These are phyloP conservation scores for Agonopterix alstromeriana DNA, from an alignment of 2,888 invertebrate genomes.

Conservation along the genomic window DNA sequence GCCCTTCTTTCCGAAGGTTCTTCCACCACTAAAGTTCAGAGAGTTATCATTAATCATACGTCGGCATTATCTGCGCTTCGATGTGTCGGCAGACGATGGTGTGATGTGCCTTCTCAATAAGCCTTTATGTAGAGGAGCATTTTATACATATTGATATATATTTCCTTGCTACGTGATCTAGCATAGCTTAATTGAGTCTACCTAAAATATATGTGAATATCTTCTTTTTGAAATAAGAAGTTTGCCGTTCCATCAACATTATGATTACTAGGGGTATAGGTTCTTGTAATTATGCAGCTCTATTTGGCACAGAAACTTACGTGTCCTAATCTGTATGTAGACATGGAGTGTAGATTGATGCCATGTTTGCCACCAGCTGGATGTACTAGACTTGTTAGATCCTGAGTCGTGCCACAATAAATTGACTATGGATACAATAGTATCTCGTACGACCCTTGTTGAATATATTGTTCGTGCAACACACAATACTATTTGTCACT, in stretches of 20 bases:
- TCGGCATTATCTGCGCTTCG: constrained; percentile 42
- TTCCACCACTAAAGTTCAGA: constrained; percentile 35
- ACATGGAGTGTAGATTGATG: constrained; percentile 8
- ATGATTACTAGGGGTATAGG: too few species aligned
- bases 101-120: constrained; percentile 29
- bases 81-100: constrained; percentile 22
- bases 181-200: too few species aligned
- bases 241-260: too few species aligned
- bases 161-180: too few species aligned
- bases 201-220: too few species aligned
- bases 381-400: background rate
- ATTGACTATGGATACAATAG: constrained; percentile 3
- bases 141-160: constrained; percentile 8
- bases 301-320: background rate
- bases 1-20: constrained; percentile 30
- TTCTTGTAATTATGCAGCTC: background rate
- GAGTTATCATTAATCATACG: constrained; percentile 57
- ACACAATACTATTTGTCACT: constrained; percentile 3
- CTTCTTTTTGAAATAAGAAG: too few species aligned
- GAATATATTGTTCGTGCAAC: constrained; percentile 1
- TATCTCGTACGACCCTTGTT: background rate
- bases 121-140: constrained; percentile 11
- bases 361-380: too few species aligned
- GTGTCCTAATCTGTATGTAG: constrained; percentile 21
- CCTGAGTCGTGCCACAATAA: background rate